Evolutionary conservation across 2,888 invertebrate genomes (phyloP), one percentile per base, ranked within the genome.

Genomic region (Nudaria mundana): DNA sequence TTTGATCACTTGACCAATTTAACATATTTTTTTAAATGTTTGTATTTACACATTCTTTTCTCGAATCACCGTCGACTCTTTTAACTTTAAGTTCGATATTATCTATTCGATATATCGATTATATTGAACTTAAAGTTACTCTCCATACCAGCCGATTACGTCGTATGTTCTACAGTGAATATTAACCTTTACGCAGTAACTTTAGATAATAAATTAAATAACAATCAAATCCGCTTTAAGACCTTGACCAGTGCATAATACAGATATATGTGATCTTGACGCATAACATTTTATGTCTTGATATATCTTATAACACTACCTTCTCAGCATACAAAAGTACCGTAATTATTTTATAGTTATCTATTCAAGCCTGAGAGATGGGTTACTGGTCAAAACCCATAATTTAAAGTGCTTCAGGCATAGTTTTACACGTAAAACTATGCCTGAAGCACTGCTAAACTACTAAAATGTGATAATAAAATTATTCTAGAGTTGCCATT

Each of bases 171-270:
- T n/a, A 10, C 5, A 30, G 30, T 30, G 30, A 23, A 12, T 30
- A 40, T 32, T 30, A 25, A 29, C 31, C 26, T 20, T 31, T 28
- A 13, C 26, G 20, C 13, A 6, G 35, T 30, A 31, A 10, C 37
- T 37, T 38, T 12, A 3, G 33, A 18, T 18, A 25, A 26, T 44
- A 30, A 37, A 40, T 40, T 36, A 31, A 52, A 56, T 31, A 56
- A 37, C 38, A 48, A 48, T 52, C 36, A 42, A 38, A 38, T 37
- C 22, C 16, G 30, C 35, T 14, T 22, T 41, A 10, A 22, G 7
- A 34, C 57, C 54, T 55, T 53, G 53, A 23, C 4, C 6, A 16
- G 3, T 6, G 23, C 10, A 39, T 11, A 31, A 37, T 40, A 54
- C 5, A 20, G 5, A 31, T 30, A 28, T 37, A 44, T 42, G 49